Evolutionary conservation across 2,113 vertebrate species (phyloP), one percentile per base, ranked within the genome.

Genomic region (Hydropotes inermis): DNA sequence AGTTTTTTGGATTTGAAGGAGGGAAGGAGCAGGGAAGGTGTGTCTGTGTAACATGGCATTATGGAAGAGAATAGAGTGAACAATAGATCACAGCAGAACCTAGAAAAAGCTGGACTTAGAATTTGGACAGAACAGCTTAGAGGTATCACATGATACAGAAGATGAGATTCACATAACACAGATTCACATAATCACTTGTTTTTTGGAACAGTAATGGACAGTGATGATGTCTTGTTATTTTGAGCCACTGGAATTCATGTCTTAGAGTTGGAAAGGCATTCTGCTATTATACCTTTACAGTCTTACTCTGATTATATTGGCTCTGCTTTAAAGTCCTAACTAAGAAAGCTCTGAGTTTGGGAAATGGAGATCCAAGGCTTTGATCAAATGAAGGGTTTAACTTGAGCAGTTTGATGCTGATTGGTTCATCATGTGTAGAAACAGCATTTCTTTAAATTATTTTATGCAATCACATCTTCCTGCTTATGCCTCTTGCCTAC

Each of bases 1-100:
- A 98, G 98, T 98, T 98, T 98, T 99, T 97, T 98, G 98, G 98
- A 98, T 97, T 97, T 98, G 97, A 98, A 96, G 60, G 97, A 93
- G 82, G 90, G 95, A 97, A 98, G 94, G 98, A 97, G 92, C 94
- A 89, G 96, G 95, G 98, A 98, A 97, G 97, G 91, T 98, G 58
- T 98, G 33, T 97, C 81, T 97, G 83, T 97, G 89, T 98, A 97
- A 97, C 92, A 57, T 97, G 95, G 93, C 96, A 97, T 98, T 98
- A 98, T 87, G 94, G 94, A 96, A 94, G 95, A 98, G 98, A 93
- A 76, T 92, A 95, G 95, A 98, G 96, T 94, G 83, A 23, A 11
- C 96, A 76, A 30, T 70, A 98, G 97, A 98, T 98, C 98, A 93
- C 97, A 97, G 96, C 89, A 97, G 98, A 98, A 97, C 92, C 97